These are phyloP conservation scores for Dendrolimus pini DNA, from an alignment of 2,888 invertebrate genomes.

Conservation along the genomic window DNA sequence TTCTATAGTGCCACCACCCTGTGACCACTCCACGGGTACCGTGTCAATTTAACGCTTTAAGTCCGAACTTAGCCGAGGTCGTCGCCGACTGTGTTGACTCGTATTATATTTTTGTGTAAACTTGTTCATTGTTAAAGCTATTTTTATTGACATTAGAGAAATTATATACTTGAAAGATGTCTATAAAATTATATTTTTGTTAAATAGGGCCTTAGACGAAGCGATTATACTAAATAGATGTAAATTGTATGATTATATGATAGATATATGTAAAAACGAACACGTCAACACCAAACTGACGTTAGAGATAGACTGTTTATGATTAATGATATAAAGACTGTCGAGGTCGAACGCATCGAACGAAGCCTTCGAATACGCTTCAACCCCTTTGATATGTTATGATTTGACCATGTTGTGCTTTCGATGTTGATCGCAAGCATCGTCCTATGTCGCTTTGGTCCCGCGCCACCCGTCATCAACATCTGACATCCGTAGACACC, in stretches of 20 bases:
- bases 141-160: slow-evolving; percentile 67
- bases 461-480: slow-evolving; percentile 56
- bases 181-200: slow-evolving; percentile 66
- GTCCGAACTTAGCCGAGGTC: slow-evolving; percentile 60
- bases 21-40: slow-evolving; percentile 42
- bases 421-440: slow-evolving; percentile 69
- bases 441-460: slow-evolving; percentile 55
- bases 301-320: slow-evolving; percentile 57
- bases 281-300: slow-evolving; percentile 59
- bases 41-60: slow-evolving; percentile 74
- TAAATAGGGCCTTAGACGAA: slow-evolving; percentile 67
- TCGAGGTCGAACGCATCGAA: slow-evolving; percentile 67
- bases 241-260: slow-evolving; percentile 60
- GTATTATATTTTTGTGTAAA: slow-evolving; percentile 67
- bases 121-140: slow-evolving; percentile 73
- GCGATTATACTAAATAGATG: slow-evolving; percentile 58
- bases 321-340: slow-evolving; percentile 44
- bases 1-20: slow-evolving; percentile 63
- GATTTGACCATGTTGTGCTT: slow-evolving; percentile 68
- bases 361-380: slow-evolving; percentile 53
- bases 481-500: slow-evolving; percentile 17
- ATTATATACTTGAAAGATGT: slow-evolving; percentile 71
- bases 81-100: slow-evolving; percentile 63
- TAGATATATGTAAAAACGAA: slow-evolving; percentile 57
- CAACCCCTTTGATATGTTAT: slow-evolving; percentile 49